Base-by-base conservation (phyloP, 2,113 vertebrate genomes). In the Planiliza haematocheilus region DNA sequence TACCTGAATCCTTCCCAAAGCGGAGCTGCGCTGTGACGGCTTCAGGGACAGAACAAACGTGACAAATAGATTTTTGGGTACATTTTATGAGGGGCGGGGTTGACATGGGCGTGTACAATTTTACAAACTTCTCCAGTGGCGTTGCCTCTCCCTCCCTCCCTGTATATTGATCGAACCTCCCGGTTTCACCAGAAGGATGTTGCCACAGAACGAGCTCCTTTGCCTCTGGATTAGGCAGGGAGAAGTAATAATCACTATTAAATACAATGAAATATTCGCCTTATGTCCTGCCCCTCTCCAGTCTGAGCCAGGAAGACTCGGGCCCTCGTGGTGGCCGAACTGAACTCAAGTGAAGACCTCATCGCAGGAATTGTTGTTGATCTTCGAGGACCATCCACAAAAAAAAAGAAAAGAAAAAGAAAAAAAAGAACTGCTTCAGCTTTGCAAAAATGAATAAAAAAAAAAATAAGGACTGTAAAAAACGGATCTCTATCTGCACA, bases 361-460 rank as follows among this genome's bases (percentile, higher is more conserved):
- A 57, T 77, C 77, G 72, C 78, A 82, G 71, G 82, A 79, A 77
- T 67, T 53, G 72, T 81, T 70, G 75, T 81, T 76, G 68, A 77
- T 60, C 74, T 82, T 83, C 21, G 75, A 90, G 85, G 86, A 89
- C 79, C 88, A 86, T 88, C 79, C 71, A 75, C 58, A 9, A 82
- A 84, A 91, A 70, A 83, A 90, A 91, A 92, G 89, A 86, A 34
- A 6, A 91, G 73, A 60, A 82, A 68, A 52, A 34, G 69, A 41
- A 76, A 42, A 56, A 81, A 79, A 83, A 78, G 53, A 84, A 92
- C 81, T 86, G 90, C 91, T 94, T 91, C 83, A 89, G 88, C 91
- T 92, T 93, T 92, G 90, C 89, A 90, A 91, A 92, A 90, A 86
- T 41, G 7, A 91, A 74, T 63, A 82, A 68, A 52, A 34, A 69